These are phyloP conservation scores for Saccostrea echinata DNA, from an alignment of 1,140 invertebrate species.

Conservation along the genomic window DNA sequence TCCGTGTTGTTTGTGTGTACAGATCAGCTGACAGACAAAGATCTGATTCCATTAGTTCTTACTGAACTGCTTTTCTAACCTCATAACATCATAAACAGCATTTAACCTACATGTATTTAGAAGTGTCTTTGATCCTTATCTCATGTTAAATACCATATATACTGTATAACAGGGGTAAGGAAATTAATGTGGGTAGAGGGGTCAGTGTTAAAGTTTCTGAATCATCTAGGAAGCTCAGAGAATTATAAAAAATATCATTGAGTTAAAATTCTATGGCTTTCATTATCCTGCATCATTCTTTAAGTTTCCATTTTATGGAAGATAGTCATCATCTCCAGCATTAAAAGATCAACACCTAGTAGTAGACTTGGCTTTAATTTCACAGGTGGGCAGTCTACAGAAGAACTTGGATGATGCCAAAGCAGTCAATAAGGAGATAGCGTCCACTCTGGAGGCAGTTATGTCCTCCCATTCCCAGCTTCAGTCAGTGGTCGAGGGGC, in stretches of 20 bases:
- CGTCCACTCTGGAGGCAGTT: slow-evolving; percentile 75
- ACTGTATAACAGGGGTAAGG: background rate
- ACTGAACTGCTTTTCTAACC: background rate
- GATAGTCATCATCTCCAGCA: background rate
- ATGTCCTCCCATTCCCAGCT: slow-evolving; percentile 77
- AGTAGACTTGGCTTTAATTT: background rate
- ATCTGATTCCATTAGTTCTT: background rate
- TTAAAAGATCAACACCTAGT: background rate
- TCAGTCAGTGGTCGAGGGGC: slow-evolving; percentile 72
- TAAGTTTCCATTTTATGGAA: background rate
- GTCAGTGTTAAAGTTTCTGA: background rate
- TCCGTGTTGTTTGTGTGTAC: slow-evolving; percentile 3
- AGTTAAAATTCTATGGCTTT: background rate
- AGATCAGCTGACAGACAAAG: slow-evolving; percentile 1
- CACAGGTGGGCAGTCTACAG: slow-evolving; percentile 65
- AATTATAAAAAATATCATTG: background rate
- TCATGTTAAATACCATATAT: background rate
- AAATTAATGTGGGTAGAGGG: background rate
- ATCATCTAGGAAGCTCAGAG: background rate
- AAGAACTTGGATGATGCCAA: slow-evolving; percentile 74
- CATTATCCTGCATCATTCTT: background rate
- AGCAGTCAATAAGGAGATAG: slow-evolving; percentile 75
- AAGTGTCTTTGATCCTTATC: background rate
- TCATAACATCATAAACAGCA: slow-evolving; percentile 7
- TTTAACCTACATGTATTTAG: background rate